Evolutionary conservation across 2,797 vertebrate genomes (phyloP).

Genomic region (Falco columbarius): DNA sequence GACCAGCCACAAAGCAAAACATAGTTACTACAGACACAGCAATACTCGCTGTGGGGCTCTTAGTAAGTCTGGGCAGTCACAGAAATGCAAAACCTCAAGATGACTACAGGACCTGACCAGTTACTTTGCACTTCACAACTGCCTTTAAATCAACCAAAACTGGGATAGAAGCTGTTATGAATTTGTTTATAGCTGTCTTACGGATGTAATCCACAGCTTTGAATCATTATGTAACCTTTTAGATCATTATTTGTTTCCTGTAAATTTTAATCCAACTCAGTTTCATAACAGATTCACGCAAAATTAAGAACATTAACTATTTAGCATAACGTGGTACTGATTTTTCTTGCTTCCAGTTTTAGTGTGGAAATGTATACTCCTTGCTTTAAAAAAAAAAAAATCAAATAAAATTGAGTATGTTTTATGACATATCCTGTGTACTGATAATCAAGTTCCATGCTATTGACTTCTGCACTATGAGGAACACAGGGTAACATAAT

Average conservation of each 20-base stretch:
- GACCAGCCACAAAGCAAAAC: not conserved
- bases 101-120: not conserved
- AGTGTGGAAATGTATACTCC: not conserved
- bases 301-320: not conserved
- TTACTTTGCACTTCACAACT: not conserved
- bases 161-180: not conserved
- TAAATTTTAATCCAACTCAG: not conserved
- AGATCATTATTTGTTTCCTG: not conserved
- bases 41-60: not conserved
- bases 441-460: not conserved
- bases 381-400: not conserved
- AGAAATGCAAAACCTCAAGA: not conserved
- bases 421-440: not conserved
- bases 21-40: not conserved
- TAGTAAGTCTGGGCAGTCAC: not conserved
- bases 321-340: not conserved
- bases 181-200: not conserved
- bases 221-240: not conserved
- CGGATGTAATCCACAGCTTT: not conserved
- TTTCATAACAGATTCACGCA: not conserved
- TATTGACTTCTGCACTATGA: not conserved
- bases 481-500: not conserved
- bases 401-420: not conserved
- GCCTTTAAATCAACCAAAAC: not conserved
- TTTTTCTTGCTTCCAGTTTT: not conserved